These are phyloP conservation scores for Bubalus kerabau DNA, from an alignment of 2,113 vertebrate species.

Conservation along the genomic window DNA sequence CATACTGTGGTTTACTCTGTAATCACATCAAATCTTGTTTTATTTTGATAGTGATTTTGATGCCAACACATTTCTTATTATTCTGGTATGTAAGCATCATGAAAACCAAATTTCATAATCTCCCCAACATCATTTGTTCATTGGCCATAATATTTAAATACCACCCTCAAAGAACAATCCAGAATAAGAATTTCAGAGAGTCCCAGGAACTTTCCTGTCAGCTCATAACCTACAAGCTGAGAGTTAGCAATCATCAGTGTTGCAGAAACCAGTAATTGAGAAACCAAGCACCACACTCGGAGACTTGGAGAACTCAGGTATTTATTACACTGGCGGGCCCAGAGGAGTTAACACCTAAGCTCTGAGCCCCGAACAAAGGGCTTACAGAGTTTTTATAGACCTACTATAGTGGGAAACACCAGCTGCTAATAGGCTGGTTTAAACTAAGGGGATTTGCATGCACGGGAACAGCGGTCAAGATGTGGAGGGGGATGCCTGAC, in stretches of 20 bases:
- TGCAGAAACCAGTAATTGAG: not conserved
- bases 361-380: not conserved
- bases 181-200: not conserved
- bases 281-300: not conserved
- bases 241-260: not conserved
- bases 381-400: not conserved
- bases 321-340: not conserved
- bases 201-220: not conserved
- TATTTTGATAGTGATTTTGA: not conserved
- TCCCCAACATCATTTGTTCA: not conserved
- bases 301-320: not conserved
- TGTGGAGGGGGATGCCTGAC: not conserved
- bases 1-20: not conserved
- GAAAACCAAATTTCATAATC: not conserved
- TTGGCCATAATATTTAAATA: not conserved
- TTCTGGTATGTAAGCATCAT: not conserved
- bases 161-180: not conserved
- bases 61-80: not conserved
- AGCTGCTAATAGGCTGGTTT: not conserved
- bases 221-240: not conserved
- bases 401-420: not conserved
- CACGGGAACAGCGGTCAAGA: not conserved
- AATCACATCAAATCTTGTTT: not conserved
- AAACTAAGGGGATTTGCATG: not conserved
- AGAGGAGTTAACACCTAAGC: not conserved